Evolutionary conservation across 2,113 vertebrate species (phyloP).

Genomic region (Stigmatopora nigra): DNA sequence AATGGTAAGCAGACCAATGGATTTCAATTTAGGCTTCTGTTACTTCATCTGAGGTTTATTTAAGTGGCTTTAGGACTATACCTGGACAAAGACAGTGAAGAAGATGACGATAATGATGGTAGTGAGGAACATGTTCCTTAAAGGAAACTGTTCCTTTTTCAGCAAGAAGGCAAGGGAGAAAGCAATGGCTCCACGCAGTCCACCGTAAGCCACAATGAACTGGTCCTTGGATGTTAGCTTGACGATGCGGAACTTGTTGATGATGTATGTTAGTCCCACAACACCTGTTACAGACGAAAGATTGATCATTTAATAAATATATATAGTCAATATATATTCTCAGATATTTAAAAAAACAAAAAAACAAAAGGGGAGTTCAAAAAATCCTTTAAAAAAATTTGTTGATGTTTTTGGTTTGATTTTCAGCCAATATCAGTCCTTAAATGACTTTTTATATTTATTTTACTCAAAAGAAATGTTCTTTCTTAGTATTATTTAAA

Average conservation of each 20-base stretch:
- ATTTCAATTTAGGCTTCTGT: slow-evolving; percentile 23
- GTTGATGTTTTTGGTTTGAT: too few relatives aligned
- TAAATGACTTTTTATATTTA: too few relatives aligned
- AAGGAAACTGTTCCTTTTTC: slow-evolving; percentile 63
- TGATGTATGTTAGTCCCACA: slow-evolving; percentile 84
- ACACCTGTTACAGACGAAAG: slow-evolving; percentile 72
- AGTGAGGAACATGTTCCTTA: slow-evolving; percentile 88
- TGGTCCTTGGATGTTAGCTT: slow-evolving; percentile 96
- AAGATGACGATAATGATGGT: slow-evolving; percentile 98
- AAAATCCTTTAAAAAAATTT: too few relatives aligned
- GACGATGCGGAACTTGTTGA: slow-evolving; percentile 97
- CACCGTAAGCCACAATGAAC: slow-evolving; percentile 95
- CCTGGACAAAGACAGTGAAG: slow-evolving; percentile 99
- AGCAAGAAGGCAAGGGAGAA: slow-evolving; percentile 95
- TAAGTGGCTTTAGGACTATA: slow-evolving; percentile 49
- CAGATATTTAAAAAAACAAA: too few relatives aligned
- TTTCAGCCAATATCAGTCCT: too few relatives aligned
- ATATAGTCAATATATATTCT: not conserved
- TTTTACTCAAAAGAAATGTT: too few relatives aligned
- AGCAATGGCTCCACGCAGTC: slow-evolving; percentile 92
- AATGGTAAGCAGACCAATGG: not conserved
- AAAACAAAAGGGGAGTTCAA: too few relatives aligned
- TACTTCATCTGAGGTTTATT: slow-evolving; percentile 4
- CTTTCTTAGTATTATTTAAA: too few relatives aligned
- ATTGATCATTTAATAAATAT: not conserved